Evolutionary conservation across 2,797 vertebrate species (phyloP).

Genomic region (Alectoris magna): DNA sequence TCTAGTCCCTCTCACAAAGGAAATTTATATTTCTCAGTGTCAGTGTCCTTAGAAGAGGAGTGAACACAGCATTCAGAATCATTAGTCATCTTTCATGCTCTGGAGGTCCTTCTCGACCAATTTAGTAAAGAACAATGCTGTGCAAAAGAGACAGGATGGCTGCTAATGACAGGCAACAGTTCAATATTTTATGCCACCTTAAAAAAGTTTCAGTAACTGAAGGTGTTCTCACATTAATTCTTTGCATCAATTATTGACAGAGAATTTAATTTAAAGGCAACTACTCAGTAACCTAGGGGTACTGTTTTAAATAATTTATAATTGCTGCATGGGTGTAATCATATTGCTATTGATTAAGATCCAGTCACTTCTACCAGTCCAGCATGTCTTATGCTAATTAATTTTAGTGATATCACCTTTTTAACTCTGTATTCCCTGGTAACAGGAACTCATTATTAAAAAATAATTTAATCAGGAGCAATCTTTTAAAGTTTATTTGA

Average conservation of each 20-base stretch:
- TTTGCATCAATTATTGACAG: constrained; percentile 99
- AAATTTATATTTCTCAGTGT: constrained; percentile 60
- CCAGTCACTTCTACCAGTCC: constrained; percentile 87
- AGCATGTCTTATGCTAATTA: constrained; percentile 89
- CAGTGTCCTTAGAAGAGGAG: constrained; percentile 79
- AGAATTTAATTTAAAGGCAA: constrained; percentile 99
- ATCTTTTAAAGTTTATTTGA: constrained; percentile 74
- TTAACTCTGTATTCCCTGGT: constrained; percentile 84
- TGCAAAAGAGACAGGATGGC: constrained; percentile 81
- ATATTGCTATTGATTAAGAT: constrained; percentile 96
- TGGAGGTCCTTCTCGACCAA: constrained; percentile 79
- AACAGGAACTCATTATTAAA: constrained; percentile 81
- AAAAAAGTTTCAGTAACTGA: constrained; percentile 86
- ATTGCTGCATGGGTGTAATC: constrained; percentile 92
- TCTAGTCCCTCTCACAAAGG: not conserved
- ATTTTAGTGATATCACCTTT: constrained; percentile 83
- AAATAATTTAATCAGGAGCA: constrained; percentile 80
- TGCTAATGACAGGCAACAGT: constrained; percentile 84
- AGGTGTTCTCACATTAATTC: constrained; percentile 96
- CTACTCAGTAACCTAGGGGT: constrained; percentile 92
- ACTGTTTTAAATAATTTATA: constrained; percentile 98
- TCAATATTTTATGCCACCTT: constrained; percentile 88
- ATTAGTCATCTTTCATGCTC: constrained; percentile 80
- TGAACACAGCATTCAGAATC: constrained; percentile 62
- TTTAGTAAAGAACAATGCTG: constrained; percentile 78